phyloP scores from a whole-genome alignment of 1,140 invertebrate species.

The Lanistes nyassanus region DNA sequence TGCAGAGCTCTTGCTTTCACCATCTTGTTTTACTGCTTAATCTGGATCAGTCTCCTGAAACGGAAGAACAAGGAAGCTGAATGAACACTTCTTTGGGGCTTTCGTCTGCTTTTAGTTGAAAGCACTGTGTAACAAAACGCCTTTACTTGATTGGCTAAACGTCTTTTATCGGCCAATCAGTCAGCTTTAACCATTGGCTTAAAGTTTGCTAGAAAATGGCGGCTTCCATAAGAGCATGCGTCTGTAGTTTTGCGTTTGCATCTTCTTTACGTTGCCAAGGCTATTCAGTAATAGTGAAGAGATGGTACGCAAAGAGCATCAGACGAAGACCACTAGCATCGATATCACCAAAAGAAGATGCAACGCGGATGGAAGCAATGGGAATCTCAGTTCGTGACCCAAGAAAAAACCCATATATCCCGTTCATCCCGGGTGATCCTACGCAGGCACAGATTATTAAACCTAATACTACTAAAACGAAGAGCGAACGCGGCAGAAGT shows the following conservation, averaged over 20 bases:
- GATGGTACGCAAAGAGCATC: slow-evolving; percentile 11
- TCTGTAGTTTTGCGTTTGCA: neutral
- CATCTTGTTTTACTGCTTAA: slow-evolving; percentile 29
- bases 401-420: neutral
- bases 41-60: neutral
- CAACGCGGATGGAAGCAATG: neutral
- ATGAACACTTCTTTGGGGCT: neutral
- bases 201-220: slow-evolving; percentile 16
- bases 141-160: slow-evolving; percentile 2
- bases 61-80: neutral
- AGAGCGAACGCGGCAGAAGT: too few species aligned
- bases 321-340: slow-evolving; percentile 13
- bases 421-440: slow-evolving; percentile 11
- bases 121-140: neutral
- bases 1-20: slow-evolving; percentile 79
- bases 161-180: neutral
- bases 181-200: neutral
- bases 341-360: slow-evolving; percentile 8
- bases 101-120: neutral
- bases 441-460: neutral
- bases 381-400: neutral
- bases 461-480: too few species aligned
- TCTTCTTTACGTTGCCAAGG: neutral
- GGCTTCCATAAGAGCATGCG: slow-evolving; percentile 23
- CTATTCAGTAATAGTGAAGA: neutral